These are phyloP conservation scores for Tenebrosternarchus preto DNA, from an alignment of 2,113 vertebrate species.

Conservation along the genomic window DNA sequence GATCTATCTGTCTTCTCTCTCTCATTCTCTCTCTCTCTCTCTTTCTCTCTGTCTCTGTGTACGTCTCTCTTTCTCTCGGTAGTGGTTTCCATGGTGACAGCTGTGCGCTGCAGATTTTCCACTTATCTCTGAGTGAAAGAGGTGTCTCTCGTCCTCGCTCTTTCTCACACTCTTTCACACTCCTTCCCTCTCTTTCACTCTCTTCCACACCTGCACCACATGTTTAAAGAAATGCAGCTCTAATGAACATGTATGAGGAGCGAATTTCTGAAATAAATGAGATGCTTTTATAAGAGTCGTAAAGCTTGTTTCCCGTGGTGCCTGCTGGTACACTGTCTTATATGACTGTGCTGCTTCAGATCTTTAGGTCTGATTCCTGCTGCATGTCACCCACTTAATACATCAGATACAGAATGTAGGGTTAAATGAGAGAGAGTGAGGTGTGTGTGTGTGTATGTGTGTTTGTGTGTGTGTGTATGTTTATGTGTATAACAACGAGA, in stretches of 20 bases:
- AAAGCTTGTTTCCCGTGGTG: background rate
- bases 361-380: constrained; percentile 28
- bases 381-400: constrained; percentile 59
- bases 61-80: constrained; percentile 36
- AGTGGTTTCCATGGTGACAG: constrained; percentile 60
- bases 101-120: constrained; percentile 55
- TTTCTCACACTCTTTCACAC: constrained; percentile 13
- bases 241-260: background rate
- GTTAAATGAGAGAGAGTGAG: constrained; percentile 23
- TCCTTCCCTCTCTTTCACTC: constrained; percentile 22
- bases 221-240: constrained; percentile 18
- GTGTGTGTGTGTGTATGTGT: constrained; percentile 18
- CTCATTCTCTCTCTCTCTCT: constrained; percentile 25
- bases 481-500: background rate
- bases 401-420: constrained; percentile 61
- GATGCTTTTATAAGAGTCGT: background rate
- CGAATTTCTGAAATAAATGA: background rate
- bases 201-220: constrained; percentile 32
- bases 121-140: constrained; percentile 48
- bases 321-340: background rate
- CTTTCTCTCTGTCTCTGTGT: no score
- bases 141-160: constrained; percentile 30
- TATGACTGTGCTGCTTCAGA: background rate
- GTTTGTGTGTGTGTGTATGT: constrained; percentile 16
- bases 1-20: constrained; percentile 45